Evolutionary conservation across 2,888 invertebrate genomes (phyloP).

Genomic region (Muschampia plurimacula): DNA sequence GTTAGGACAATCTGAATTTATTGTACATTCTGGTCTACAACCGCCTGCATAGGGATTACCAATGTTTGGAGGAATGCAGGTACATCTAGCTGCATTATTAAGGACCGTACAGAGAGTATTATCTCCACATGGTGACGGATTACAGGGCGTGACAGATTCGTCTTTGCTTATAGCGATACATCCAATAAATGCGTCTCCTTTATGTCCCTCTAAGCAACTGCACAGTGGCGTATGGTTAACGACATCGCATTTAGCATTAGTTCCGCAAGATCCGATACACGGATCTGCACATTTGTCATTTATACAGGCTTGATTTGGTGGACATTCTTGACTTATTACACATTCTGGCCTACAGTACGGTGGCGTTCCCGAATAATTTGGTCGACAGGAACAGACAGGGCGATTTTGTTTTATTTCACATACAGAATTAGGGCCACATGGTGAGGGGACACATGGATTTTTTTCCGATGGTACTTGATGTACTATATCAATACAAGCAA

Average conservation of each 20-base stretch:
- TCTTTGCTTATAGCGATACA: conserved; percentile 86
- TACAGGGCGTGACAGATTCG: conserved; percentile 87
- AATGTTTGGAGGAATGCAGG: conserved; percentile 95
- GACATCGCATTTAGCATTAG: conserved; percentile 92
- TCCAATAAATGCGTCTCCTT: conserved; percentile 94
- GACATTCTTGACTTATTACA: conserved; percentile 93
- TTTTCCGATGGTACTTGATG: conserved; percentile 67
- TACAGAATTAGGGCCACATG: conserved; percentile 93
- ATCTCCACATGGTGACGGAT: conserved; percentile 93
- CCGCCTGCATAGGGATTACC: conserved; percentile 95
- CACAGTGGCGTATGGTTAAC: conserved; percentile 93
- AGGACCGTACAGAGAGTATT: conserved; percentile 91
- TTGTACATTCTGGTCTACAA: conserved; percentile 94
- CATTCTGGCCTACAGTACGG: conserved; percentile 94
- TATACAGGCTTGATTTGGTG: conserved; percentile 91
- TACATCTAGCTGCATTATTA: conserved; percentile 90
- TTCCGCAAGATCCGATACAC: conserved; percentile 91
- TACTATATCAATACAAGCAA: conserved; percentile 84
- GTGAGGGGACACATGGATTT: conserved; percentile 88
- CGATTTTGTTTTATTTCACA: conserved; percentile 92
- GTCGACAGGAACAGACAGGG: conserved; percentile 92
- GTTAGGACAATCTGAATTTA: conserved; percentile 92
- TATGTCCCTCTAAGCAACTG: conserved; percentile 90
- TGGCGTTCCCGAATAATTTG: conserved; percentile 92
- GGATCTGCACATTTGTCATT: conserved; percentile 93